These are phyloP conservation scores for Sebastes cheni DNA, from an alignment of 2,797 vertebrate species.

Conservation along the genomic window DNA sequence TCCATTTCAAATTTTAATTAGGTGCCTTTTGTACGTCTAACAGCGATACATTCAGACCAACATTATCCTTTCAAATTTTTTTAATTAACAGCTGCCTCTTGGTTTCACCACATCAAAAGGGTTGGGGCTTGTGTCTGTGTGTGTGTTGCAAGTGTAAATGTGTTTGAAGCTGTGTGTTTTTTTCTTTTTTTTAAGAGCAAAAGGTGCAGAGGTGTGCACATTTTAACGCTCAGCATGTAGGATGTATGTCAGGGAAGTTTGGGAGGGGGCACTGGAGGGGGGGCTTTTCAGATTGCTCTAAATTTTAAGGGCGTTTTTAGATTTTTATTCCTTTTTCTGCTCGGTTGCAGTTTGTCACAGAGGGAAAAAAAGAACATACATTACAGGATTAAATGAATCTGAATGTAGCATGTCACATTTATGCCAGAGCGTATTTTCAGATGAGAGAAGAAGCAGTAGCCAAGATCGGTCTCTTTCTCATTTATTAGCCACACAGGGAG, in stretches of 20 bases:
- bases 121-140: constrained; percentile 23
- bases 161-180: constrained; percentile 32
- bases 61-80: constrained; percentile 81
- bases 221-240: constrained; percentile 24
- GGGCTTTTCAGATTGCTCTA: constrained; percentile 33
- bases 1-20: constrained; percentile 85
- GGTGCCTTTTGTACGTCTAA: constrained; percentile 77
- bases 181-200: constrained; percentile 23
- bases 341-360: constrained; percentile 40
- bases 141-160: constrained; percentile 12
- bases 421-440: constrained; percentile 42
- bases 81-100: constrained; percentile 84
- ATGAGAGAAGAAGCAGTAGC: constrained; percentile 31
- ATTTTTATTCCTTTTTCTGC: constrained; percentile 44
- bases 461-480: constrained; percentile 9
- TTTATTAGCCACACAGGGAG: neutral
- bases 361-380: constrained; percentile 11
- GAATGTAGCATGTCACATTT: constrained; percentile 46
- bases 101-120: constrained; percentile 81
- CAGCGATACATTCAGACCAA: constrained; percentile 78
- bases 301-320: constrained; percentile 39
- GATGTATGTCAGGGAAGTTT: constrained; percentile 42
- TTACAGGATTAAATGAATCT: constrained; percentile 63
- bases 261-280: neutral
- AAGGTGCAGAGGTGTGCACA: constrained; percentile 56